A percentile compares a stretch with the other conserved stretches of the same genome.
These are phyloP conservation scores for Chloroceryle amazona DNA, from an alignment of 2,797 vertebrate genomes.

Conservation along the genomic window DNA sequence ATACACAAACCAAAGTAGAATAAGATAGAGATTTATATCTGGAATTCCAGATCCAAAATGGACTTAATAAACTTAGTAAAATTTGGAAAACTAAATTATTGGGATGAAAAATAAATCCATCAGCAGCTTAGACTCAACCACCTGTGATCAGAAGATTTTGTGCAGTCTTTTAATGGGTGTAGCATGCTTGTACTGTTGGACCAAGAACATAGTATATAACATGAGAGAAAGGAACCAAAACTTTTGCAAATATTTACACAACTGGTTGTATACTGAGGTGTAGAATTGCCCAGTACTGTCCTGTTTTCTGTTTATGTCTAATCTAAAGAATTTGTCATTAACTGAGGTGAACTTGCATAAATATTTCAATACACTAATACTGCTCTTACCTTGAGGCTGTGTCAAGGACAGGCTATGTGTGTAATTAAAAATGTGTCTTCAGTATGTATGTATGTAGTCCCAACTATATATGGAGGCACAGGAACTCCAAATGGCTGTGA, in stretches of 20 bases:
- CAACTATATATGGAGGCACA: not conserved
- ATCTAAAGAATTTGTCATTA: not conserved
- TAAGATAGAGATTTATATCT: not conserved
- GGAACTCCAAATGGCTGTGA: not conserved
- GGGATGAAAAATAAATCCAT: not conserved
- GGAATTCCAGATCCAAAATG: not conserved
- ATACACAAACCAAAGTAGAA: not conserved
- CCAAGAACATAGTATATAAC: fast-evolving
- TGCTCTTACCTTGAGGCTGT: not conserved
- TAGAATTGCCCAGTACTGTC: not conserved
- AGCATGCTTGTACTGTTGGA: not conserved
- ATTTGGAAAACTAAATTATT: not conserved
- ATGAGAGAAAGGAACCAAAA: not conserved
- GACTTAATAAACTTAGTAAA: not conserved
- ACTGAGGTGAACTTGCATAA: not conserved
- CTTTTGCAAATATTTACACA: not conserved
- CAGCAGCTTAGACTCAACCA: not conserved
- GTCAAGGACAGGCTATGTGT: not conserved
- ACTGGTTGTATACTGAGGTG: not conserved
- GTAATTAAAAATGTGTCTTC: not conserved
- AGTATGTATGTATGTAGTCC: not conserved
- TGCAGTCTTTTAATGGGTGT: not conserved
- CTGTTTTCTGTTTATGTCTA: not conserved
- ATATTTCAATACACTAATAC: not conserved
- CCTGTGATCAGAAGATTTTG: not conserved